Evolutionary conservation across 2,113 vertebrate genomes (phyloP).

Genomic region (Apeltes quadracus): DNA sequence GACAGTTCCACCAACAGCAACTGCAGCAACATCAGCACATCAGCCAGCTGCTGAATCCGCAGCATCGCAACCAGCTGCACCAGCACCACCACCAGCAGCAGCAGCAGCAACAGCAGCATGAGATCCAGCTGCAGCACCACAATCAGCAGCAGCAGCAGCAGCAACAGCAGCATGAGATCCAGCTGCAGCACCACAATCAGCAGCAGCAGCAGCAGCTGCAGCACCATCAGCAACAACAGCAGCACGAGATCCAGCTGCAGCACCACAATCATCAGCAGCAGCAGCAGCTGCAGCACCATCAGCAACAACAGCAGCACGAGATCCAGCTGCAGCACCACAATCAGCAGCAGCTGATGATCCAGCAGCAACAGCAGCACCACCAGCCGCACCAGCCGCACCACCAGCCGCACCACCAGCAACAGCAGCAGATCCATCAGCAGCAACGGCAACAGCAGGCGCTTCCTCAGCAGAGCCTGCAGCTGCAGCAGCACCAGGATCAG

Average conservation of each 20-base stretch:
- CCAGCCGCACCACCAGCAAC: background rate
- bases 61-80: constrained; percentile 10
- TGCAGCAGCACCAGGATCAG: constrained; percentile 81
- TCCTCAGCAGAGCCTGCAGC: constrained; percentile 39
- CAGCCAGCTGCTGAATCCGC: constrained; percentile 28
- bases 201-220: constrained; percentile 1
- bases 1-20: constrained; percentile 39
- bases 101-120: constrained; percentile 1
- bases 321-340: constrained; percentile 2
- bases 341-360: constrained; percentile 16
- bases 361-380: constrained; percentile 45
- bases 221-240: background rate
- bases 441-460: background rate
- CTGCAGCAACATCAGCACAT: constrained; percentile 22
- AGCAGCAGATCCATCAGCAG: constrained; percentile 8
- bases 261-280: constrained; percentile 30
- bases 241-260: constrained; percentile 13
- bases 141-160: constrained; percentile 39
- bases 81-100: background rate
- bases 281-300: background rate
- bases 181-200: constrained; percentile 21
- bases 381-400: constrained; percentile 58
- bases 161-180: constrained; percentile 17
- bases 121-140: constrained; percentile 3
- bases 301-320: too few species aligned